phyloP scores from a whole-genome alignment of 2,888 invertebrate genomes.

The Hyles lineata region DNA sequence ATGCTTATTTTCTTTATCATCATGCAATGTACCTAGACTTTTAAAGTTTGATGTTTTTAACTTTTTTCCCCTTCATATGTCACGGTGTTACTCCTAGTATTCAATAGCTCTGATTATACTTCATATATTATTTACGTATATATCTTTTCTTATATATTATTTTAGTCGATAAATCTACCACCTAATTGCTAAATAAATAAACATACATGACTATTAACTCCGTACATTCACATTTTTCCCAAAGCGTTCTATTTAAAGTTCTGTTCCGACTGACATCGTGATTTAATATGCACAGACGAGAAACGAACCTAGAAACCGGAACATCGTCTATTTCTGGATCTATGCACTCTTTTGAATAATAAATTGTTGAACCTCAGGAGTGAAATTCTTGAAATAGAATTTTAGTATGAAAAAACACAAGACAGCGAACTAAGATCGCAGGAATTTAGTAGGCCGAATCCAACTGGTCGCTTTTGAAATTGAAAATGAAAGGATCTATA shows the following conservation, averaged over 20 bases:
- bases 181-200: not conserved
- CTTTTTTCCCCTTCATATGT: too few species aligned
- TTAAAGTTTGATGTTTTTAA: too few species aligned
- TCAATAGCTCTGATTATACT: too few species aligned
- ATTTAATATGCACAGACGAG: conserved; percentile 18
- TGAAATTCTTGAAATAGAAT: not conserved
- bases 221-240: not conserved
- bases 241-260: conserved; percentile 11
- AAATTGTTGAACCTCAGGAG: not conserved
- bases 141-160: not conserved
- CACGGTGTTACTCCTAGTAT: too few species aligned
- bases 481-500: too few species aligned
- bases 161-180: not conserved
- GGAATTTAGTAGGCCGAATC: too few species aligned
- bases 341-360: conserved; percentile 15
- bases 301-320: not conserved
- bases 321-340: conserved; percentile 14
- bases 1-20: too few species aligned
- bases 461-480: too few species aligned
- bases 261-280: not conserved
- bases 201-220: not conserved
- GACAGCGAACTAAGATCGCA: too few species aligned
- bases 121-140: not conserved
- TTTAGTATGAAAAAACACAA: too few species aligned
- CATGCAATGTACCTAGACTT: too few species aligned